Evolutionary conservation across 2,797 vertebrate species (phyloP).

Genomic region (Gymnodraco acuticeps): DNA sequence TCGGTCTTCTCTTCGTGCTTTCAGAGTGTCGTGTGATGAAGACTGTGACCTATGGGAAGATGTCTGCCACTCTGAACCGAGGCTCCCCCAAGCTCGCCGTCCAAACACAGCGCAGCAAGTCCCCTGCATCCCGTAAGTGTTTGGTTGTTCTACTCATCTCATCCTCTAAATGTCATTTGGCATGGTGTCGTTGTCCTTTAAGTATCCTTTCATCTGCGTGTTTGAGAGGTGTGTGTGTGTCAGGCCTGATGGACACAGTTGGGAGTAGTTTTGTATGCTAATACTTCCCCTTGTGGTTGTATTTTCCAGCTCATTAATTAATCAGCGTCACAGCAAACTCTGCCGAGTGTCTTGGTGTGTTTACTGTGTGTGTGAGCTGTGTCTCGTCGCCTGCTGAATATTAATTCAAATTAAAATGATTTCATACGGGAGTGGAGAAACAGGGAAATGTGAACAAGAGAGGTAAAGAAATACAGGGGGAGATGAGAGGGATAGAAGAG

Average conservation of each 20-base stretch:
- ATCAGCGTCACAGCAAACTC: constrained; percentile 52
- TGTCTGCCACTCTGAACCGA: constrained; percentile 86
- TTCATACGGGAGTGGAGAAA: constrained; percentile 53
- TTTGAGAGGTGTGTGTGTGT: constrained; percentile 13
- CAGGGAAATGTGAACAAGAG: constrained; percentile 49
- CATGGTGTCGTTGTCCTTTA: background rate
- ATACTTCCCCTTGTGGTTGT: constrained; percentile 49
- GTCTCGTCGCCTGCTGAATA: constrained; percentile 50
- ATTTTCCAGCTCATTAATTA: constrained; percentile 66
- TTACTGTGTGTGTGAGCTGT: constrained; percentile 28
- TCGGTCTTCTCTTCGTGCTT: constrained; percentile 56
- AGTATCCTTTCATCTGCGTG: background rate
- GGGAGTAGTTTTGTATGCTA: constrained; percentile 42
- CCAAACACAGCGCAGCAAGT: constrained; percentile 91
- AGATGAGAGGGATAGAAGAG: constrained; percentile 48
- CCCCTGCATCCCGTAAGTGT: constrained; percentile 89
- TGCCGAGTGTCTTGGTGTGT: constrained; percentile 50
- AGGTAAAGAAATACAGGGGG: constrained; percentile 25
- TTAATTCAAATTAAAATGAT: constrained; percentile 70
- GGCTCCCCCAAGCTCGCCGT: constrained; percentile 86
- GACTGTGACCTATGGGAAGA: constrained; percentile 92
- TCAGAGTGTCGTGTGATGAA: constrained; percentile 93
- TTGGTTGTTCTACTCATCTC: background rate
- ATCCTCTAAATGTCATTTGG: constrained; percentile 14
- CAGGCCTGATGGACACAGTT: constrained; percentile 22